Base-by-base conservation (phyloP, 1,140 invertebrate species). In the Pogonomyrmex californicus region DNA sequence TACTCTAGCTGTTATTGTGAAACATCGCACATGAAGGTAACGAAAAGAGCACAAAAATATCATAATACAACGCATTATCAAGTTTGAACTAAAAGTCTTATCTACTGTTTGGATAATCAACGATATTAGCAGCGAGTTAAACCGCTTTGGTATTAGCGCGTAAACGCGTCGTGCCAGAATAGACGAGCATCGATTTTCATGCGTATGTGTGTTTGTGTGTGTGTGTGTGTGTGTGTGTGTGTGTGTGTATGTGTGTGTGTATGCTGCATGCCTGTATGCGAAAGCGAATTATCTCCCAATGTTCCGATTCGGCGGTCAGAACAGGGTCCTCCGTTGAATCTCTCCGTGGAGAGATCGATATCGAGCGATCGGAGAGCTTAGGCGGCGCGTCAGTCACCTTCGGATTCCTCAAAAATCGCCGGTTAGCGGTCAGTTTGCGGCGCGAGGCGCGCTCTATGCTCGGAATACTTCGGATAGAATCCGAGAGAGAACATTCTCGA, bases 401-500 rank as follows among this genome's bases (percentile, higher is more conserved):
- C 14, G 77, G 77, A 86, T 82, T 78, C 77, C 85, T 86, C 51
- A 86, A 85, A 85, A 79, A 66, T 86, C 62, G 58, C 54, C 76
- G 12, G 62, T 47, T 70, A 58, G 77, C 49, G 65, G 85, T 86
- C 77, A 78, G 85, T 78, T 86, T 86, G 85, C 76, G 85, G 77
- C 30, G 12, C 1, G 23, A 3, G n/a, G 12, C 23, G 47, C 30
- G 47, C 3, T 56, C 86, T 88, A 86, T 86, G 73, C 56, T 77
- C 70, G 81, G 62, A 90, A 90, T 81, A 89, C 89, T 79, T 90
- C 56, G 82, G 88, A 88, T 83, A 90, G 89, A 91, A 88, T 88
- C 68, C 88, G 62, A 71, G 68, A 60, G 68, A 83, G 78, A 83
- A 91, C 89, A 90, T 90, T 91, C 90, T 90, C 79, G 89, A 86